Evolutionary conservation across 2,113 vertebrate species (phyloP).

Genomic region (Takifugu bimaculatus): DNA sequence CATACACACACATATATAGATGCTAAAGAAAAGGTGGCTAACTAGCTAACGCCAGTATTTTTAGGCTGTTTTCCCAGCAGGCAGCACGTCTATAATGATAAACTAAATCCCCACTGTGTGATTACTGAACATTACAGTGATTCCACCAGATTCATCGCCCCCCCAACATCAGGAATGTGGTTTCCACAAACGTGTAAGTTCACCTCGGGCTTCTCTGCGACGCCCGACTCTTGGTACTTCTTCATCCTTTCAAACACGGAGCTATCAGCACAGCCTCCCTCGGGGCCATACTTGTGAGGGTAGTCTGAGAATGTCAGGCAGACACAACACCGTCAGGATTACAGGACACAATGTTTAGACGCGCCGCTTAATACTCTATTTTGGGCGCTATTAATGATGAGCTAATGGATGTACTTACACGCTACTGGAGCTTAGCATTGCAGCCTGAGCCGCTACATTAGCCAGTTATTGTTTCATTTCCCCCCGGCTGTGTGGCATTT

Average conservation of each 20-base stretch:
- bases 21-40: slow-evolving; percentile 29
- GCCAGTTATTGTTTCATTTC: slow-evolving; percentile 50
- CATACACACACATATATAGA: slow-evolving; percentile 13
- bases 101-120: not conserved
- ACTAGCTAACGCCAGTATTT: slow-evolving; percentile 58
- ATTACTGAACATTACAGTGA: not conserved
- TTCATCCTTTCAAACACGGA: slow-evolving; percentile 95
- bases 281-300: slow-evolving; percentile 93
- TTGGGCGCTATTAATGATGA: slow-evolving; percentile 56
- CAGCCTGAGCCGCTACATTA: slow-evolving; percentile 40
- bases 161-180: too few relatives aligned
- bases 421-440: slow-evolving; percentile 52
- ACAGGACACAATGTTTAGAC: slow-evolving; percentile 55
- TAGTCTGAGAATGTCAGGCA: slow-evolving; percentile 77
- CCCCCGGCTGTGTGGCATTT: slow-evolving; percentile 17
- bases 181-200: slow-evolving; percentile 21
- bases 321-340: slow-evolving; percentile 64
- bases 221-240: slow-evolving; percentile 84
- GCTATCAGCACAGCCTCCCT: slow-evolving; percentile 93
- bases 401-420: slow-evolving; percentile 61
- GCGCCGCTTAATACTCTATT: slow-evolving; percentile 63
- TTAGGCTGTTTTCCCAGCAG: slow-evolving; percentile 24
- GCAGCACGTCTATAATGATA: not conserved
- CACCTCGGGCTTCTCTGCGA: slow-evolving; percentile 75
- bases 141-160: too few relatives aligned